phyloP scores from a whole-genome alignment of 2,113 vertebrate species.

The Psittacula cyanocephala region DNA sequence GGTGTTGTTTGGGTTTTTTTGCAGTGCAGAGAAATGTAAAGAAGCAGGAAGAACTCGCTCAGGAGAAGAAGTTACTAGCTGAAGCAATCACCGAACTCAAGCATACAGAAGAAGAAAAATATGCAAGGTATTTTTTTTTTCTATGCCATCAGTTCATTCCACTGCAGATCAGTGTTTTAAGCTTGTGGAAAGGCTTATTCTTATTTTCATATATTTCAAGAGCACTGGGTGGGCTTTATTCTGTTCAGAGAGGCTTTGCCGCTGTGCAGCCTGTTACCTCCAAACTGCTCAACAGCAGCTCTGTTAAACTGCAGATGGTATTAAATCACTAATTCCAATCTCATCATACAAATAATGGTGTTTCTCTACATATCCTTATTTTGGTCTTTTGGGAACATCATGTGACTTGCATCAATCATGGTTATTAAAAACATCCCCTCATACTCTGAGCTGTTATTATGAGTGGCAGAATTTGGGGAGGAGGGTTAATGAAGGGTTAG shows the following conservation, averaged over 20 bases:
- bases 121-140: conserved; percentile 57
- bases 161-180: not conserved
- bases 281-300: not conserved
- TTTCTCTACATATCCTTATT: not conserved
- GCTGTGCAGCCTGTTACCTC: not conserved
- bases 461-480: not conserved
- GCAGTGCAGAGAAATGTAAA: conserved; percentile 77
- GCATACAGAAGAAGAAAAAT: conserved; percentile 71
- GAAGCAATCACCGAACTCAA: conserved; percentile 67
- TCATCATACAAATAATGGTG: not conserved
- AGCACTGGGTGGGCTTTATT: not conserved
- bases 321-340: not conserved
- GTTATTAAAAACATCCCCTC: not conserved
- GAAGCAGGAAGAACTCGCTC: conserved; percentile 68
- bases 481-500: not conserved
- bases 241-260: not conserved
- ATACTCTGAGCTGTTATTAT: not conserved
- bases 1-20: not conserved
- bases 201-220: not conserved
- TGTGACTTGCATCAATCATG: not conserved
- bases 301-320: not conserved
- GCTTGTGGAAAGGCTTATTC: not conserved
- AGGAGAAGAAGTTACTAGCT: conserved; percentile 74
- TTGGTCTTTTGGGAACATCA: not conserved
- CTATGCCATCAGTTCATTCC: accelerated